Evolutionary conservation across 1,140 invertebrate species (phyloP), one percentile per base, ranked within the genome.

Genomic region (Bombyx mandarina): DNA sequence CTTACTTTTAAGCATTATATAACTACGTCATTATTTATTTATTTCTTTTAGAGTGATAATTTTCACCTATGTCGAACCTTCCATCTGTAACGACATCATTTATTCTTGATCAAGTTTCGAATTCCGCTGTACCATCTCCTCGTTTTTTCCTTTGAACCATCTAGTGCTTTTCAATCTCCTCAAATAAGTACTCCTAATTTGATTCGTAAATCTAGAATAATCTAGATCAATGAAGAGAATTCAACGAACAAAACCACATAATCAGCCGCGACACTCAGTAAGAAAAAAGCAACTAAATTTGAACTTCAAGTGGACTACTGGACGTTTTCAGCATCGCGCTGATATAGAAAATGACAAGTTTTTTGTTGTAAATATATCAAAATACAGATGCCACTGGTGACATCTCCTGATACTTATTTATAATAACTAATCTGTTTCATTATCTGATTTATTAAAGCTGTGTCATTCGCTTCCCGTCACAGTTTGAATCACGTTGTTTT

Each of bases 61-160:
- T 46, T 48, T 56, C 54, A 46, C 54, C 54, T 42, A 56, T 56
- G 54, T 56, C 54, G 45, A 56, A 56, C 26, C 45, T 56, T 26
- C 54, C 54, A 8, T 56, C 54, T 42, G 46, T 48, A 8, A 56
- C 54, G 18, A 48, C 54, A 42, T 56, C 54, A 56, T 56, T 56
- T 44, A 56, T 56, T 10, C n/a, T 56, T 46, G 43, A 56, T 56
- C 54, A 56, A 42, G 46, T 56, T 26, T 26, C 12, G 7, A 44
- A 49, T 49, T 49, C 46, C 22, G 44, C 54, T 9, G 44, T 26
- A 56, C 54, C 45, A 22, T 56, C 54, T 48, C 54, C 54, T 46
- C 45, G 49, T 51, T 51, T 8, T 18, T 51, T 51, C 49, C 49
- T n/a, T 51, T 10, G 49, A 51, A 10, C 49, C 49, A 51, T 18